phyloP scores from a whole-genome alignment of 2,888 invertebrate genomes.

The Cephus rjabovi region DNA sequence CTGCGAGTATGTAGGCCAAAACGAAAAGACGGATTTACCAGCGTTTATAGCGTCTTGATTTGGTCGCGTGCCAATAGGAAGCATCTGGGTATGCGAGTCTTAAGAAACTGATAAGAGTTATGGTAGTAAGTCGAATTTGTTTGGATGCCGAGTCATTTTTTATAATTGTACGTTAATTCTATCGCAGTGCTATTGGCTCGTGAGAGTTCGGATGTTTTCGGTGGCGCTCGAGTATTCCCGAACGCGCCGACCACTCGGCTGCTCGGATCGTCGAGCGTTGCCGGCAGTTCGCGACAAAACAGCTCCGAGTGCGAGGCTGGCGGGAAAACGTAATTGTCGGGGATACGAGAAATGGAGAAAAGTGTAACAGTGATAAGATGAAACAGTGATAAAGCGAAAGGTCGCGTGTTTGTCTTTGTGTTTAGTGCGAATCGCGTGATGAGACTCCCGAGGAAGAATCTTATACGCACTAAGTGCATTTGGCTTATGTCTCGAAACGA shows the following conservation, averaged over 20 bases:
- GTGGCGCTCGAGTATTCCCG: constrained; percentile 55
- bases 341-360: background rate
- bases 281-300: constrained; percentile 62
- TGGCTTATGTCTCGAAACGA: background rate
- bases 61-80: background rate
- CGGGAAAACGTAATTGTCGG: background rate
- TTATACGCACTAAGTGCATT: background rate
- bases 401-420: background rate
- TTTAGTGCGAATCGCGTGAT: background rate
- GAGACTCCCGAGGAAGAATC: background rate
- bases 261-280: constrained; percentile 46
- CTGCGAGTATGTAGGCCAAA: background rate
- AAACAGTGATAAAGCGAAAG: background rate
- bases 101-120: background rate
- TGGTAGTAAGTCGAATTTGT: background rate
- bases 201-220: constrained; percentile 31
- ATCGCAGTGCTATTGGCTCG: background rate
- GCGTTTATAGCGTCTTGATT: background rate
- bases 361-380: background rate
- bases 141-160: background rate
- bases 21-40: background rate
- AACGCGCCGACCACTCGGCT: constrained; percentile 46
- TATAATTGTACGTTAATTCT: background rate
- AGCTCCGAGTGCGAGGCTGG: constrained; percentile 36
- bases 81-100: background rate